A percentile compares a stretch with the other conserved stretches of the same genome.
Conservation (phyloP, 64 coral and sea anemone genomes). For the Astreopora myriophthalma region DNA sequence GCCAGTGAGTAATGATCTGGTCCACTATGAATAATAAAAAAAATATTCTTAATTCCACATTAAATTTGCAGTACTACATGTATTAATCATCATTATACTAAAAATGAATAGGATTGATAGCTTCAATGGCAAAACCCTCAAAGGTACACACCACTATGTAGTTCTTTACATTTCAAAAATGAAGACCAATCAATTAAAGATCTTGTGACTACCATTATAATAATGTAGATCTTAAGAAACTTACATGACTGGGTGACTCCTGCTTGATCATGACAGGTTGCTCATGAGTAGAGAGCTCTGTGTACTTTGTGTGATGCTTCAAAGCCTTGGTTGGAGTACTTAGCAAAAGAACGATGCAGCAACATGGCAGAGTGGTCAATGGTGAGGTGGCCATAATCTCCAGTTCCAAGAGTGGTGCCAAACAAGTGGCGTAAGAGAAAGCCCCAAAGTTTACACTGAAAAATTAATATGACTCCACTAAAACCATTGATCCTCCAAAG, state of each 20-base stretch:
- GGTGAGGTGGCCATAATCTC: conserved; percentile 55
- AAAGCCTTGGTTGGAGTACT: conserved; percentile 51
- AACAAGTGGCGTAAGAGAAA: conserved; percentile 27
- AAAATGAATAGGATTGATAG: too few species aligned
- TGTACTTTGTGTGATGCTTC: conserved; percentile 57
- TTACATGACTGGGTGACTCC: conserved; percentile 39
- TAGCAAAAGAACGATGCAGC: conserved; percentile 22
- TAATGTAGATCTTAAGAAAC: background rate
- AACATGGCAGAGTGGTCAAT: conserved; percentile 49
- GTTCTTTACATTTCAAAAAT: too few species aligned
- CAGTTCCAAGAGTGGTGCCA: conserved; percentile 12
- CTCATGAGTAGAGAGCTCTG: conserved; percentile 17
- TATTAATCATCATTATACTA: too few species aligned
- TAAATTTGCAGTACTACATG: too few species aligned
- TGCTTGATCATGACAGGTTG: conserved; percentile 47
- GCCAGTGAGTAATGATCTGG: conserved; percentile 47
- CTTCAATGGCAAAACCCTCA: too few species aligned
- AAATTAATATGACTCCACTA: background rate
- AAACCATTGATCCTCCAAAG: too few species aligned
- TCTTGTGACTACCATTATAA: too few species aligned
- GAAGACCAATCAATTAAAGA: too few species aligned
- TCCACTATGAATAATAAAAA: background rate
- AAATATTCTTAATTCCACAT: background rate
- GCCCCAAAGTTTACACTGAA: conserved; percentile 51
- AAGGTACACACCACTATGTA: too few species aligned